These are phyloP conservation scores for Danio choprae DNA, from an alignment of 2,797 vertebrate species.

Conservation along the genomic window DNA sequence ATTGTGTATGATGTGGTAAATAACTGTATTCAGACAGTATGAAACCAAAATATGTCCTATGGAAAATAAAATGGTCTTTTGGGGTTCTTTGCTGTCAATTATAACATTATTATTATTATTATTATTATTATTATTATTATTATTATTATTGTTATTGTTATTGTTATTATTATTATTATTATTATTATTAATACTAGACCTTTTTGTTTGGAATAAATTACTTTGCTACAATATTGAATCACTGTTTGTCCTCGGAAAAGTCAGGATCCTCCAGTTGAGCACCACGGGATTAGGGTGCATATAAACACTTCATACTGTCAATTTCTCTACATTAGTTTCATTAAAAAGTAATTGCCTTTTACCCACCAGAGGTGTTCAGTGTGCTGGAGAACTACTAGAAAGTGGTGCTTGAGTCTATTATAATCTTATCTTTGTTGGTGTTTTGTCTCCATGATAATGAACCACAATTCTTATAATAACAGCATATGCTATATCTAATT, in stretches of 20 bases:
- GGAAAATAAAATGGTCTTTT: neutral
- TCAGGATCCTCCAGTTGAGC: neutral
- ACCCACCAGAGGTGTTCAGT: neutral
- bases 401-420: neutral
- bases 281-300: neutral
- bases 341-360: neutral
- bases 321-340: neutral
- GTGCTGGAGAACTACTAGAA: neutral
- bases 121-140: neutral
- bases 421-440: constrained; percentile 28
- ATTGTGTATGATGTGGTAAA: neutral
- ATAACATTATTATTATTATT: neutral
- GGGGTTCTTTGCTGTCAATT: neutral
- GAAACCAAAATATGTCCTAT: neutral
- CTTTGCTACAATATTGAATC: neutral
- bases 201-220: neutral
- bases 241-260: neutral
- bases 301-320: neutral
- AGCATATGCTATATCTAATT: neutral
- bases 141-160: neutral
- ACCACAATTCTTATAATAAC: constrained; percentile 15
- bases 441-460: constrained; percentile 17
- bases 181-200: neutral
- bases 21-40: neutral
- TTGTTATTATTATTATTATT: neutral